These are phyloP conservation scores for Iselma pallidipennis DNA, from an alignment of 2,888 invertebrate genomes.

Conservation along the genomic window DNA sequence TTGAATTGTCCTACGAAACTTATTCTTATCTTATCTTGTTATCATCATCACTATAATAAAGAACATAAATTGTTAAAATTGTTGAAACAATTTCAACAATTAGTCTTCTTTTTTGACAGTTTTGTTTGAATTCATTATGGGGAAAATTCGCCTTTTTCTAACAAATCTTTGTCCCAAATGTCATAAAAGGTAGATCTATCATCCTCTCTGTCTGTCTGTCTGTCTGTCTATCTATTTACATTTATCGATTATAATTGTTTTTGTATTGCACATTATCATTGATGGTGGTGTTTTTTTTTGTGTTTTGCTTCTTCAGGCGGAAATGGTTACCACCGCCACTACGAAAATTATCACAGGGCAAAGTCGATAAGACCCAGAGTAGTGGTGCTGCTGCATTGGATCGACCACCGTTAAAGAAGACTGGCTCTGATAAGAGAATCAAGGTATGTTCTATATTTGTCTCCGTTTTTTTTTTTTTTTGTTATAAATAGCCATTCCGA, in stretches of 20 bases:
- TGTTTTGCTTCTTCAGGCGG: conserved; percentile 62
- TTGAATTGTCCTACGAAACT: neutral
- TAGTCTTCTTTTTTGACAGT: neutral
- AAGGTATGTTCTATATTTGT: conserved; percentile 65
- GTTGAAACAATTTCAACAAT: neutral
- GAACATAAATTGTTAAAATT: neutral
- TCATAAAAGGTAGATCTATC: neutral
- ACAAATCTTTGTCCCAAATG: neutral
- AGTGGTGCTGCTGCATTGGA: conserved; percentile 58
- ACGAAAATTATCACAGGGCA: conserved; percentile 86
- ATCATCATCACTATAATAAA: neutral
- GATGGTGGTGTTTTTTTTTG: no score
- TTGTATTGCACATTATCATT: no score
- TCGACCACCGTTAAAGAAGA: conserved; percentile 72
- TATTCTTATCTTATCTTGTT: neutral
- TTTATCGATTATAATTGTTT: conserved; percentile 1
- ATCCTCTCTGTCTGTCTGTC: no score
- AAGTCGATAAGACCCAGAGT: conserved; percentile 75
- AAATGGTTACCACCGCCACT: conserved; percentile 90
- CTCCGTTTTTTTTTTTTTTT: no score
- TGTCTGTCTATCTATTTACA: no score
- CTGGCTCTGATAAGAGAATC: conserved; percentile 81
- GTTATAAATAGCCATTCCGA: no score
- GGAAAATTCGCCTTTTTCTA: neutral
- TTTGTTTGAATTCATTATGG: no score